Base-by-base conservation (phyloP, 2,797 vertebrate species). In the Oryzias dopingdopingensis region DNA sequence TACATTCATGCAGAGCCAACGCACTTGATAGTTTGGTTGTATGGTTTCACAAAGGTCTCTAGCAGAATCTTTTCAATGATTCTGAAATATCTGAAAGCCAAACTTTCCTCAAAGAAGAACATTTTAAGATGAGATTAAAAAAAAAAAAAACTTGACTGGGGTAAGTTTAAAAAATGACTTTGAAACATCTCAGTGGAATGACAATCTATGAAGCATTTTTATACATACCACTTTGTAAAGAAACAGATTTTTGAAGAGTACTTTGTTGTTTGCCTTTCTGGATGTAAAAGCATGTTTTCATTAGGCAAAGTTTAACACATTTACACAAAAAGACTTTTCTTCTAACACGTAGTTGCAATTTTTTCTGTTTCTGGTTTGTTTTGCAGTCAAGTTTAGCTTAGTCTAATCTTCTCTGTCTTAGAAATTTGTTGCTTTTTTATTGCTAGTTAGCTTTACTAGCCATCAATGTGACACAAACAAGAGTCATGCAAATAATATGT, bases 401-500 rank as follows among this genome's bases (percentile, higher is more conserved):
- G 50, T 65, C 52, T 56, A 50, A 32, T 2, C 42, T 44, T 15
- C 5, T 7, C 2, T 32, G 8, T 6, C 8, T 32, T 12, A 32
- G 29, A 32, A 10, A 32, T 59, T 42, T 59, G 3, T 6, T 6
- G 20, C 20, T 67, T 67, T 52, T 60, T 16, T 18, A 23, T 44
- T 63, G 62, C 64, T 51, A 74, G 63, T 68, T 49, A 51, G 58
- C 59, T 51, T 76, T 67, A 56, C 59, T 24, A 46, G 40, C 55
- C 49, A 58, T 59, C 77, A 64, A 63, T 81, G 72, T 29, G 8
- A 42, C 57, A 52, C 71, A 14, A 67, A 68, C 48, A 61, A 24
- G 42, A 60, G 56, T 65, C 43, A 70, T 59, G 41, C 10, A 1
- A 69, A 72, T 59, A 62, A 59, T 13, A 65, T 42, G 12, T 14